phyloP scores from a whole-genome alignment of 2,113 vertebrate genomes.

The Tupaia chinensis region DNA sequence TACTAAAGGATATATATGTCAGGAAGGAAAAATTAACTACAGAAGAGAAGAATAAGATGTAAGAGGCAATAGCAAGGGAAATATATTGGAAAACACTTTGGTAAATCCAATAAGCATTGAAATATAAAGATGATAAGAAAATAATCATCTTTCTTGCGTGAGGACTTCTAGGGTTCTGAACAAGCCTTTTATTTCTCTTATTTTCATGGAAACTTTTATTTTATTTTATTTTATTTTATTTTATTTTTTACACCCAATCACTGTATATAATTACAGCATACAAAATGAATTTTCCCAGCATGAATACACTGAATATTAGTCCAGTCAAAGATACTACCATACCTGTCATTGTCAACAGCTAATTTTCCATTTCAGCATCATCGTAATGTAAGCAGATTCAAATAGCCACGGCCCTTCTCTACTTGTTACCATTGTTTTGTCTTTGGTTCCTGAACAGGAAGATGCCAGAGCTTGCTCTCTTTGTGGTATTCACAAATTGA shows the following conservation, averaged over 20 bases:
- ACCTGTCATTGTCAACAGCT: too few relatives aligned
- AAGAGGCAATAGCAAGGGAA: neutral
- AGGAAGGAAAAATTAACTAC: neutral
- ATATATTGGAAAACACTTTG: neutral
- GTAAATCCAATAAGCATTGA: neutral
- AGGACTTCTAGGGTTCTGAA: neutral
- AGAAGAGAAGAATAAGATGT: neutral
- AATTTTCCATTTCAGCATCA: too few relatives aligned
- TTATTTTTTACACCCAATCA: too few relatives aligned
- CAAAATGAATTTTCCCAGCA: too few relatives aligned
- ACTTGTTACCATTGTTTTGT: neutral
- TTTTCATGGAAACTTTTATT: neutral
- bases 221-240: too few relatives aligned
- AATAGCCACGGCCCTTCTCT: neutral
- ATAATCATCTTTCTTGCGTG: neutral
- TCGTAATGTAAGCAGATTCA: neutral
- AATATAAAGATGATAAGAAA: conserved; percentile 1
- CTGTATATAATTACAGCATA: too few relatives aligned
- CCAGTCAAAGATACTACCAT: too few relatives aligned
- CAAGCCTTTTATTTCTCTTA: neutral
- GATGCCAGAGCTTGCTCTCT: neutral
- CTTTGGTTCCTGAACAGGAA: neutral
- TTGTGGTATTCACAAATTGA: neutral
- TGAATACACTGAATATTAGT: too few relatives aligned
- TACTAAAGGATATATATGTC: neutral